Evolutionary conservation across 1,140 invertebrate genomes (phyloP), one percentile per base, ranked within the genome.

Genomic region (Aphidius gifuensis): DNA sequence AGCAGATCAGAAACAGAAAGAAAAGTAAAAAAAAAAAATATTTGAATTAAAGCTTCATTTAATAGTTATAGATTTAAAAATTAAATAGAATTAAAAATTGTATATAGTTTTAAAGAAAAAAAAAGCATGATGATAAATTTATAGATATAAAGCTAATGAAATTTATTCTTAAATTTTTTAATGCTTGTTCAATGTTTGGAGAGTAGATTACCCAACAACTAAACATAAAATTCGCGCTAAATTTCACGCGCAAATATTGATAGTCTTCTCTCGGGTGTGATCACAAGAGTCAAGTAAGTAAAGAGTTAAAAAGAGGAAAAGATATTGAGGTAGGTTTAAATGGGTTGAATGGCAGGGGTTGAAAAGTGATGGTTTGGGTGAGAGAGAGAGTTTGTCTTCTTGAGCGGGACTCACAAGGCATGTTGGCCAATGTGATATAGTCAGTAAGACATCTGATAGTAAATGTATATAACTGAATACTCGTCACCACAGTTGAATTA

Each of bases 11-110:
- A 55, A 40, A 55, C 38, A 23, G 43, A 40, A 55, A 72, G 66
- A 74, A 75, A 74, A 73, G 64, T 71, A 66, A 72, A 76, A 74
- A 74, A 32, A 65, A 66, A 51, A 70, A 71, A 73, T 72, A 74
- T 74, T 73, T 69, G 59, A 58, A 60, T 60, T 60, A 53, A 45
- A 58, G 16, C 16, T 16, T 16, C 1, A 47, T 50, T 40, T 38
- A 48, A 60, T 43, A 23, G 1, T 9, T 32, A 23, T 4, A 32
- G 2, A 2, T 45, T 2, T 45, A 45, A 32, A 32, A 32, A 32
- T 32, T 32, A 32, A 32, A 32, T 32, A 32, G 23, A 16, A 16
- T 32, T 32, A 32, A 32, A 16, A 0, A 16, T 1, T 16, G 16
- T 16, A 16, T 16, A 16, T 16, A 16, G 16, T 16, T 16, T 16